Conservation (phyloP, 1,140 invertebrate genomes). For the Leptinotarsa defecta region DNA sequence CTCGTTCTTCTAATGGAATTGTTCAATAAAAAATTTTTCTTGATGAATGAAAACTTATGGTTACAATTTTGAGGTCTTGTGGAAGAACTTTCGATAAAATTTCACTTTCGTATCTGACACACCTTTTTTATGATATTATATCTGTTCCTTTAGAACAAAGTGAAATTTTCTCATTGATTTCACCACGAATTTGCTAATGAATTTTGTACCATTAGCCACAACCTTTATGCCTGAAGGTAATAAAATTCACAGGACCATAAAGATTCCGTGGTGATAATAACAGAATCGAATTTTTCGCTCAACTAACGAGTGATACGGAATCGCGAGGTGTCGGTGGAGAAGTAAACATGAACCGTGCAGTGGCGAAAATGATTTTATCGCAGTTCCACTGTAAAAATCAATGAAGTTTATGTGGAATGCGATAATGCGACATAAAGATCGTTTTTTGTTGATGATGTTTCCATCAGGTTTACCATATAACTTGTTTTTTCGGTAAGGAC, state of each 20-base stretch:
- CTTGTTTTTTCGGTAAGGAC: background rate
- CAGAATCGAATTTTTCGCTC: conserved; percentile 5
- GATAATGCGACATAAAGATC: background rate
- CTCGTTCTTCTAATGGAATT: too few species aligned
- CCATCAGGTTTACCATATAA: background rate
- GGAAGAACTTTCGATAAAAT: too few species aligned
- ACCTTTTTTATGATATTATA: too few species aligned
- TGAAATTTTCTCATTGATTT: too few species aligned
- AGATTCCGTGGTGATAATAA: conserved; percentile 16
- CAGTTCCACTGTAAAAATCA: background rate
- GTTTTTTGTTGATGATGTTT: background rate
- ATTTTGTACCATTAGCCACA: background rate
- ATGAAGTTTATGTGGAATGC: conserved; percentile 6
- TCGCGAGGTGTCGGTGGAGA: conserved; percentile 15
- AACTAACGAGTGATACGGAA: conserved; percentile 22
- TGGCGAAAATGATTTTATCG: conserved; percentile 17
- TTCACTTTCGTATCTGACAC: too few species aligned
- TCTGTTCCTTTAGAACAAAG: too few species aligned
- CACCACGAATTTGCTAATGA: too few species aligned
- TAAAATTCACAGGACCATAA: conserved; percentile 21
- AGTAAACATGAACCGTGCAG: conserved; percentile 17
- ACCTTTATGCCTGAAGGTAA: background rate
- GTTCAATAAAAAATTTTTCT: too few species aligned
- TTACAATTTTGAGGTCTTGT: too few species aligned
- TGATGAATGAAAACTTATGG: too few species aligned